These are phyloP conservation scores for Apis cerana DNA, from an alignment of 1,140 invertebrate genomes.

Conservation along the genomic window DNA sequence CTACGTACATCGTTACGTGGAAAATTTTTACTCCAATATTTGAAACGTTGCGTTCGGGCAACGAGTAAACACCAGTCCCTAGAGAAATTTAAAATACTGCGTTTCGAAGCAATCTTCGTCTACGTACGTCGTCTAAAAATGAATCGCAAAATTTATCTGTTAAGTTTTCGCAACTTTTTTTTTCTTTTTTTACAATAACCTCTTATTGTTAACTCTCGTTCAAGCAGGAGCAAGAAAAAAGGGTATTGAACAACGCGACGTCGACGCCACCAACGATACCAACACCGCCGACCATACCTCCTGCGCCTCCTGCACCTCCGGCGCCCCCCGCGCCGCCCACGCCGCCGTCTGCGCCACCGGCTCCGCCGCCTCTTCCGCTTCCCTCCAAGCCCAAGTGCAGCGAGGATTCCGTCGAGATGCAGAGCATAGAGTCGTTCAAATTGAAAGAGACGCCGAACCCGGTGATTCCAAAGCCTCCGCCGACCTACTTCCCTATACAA, in stretches of 20 bases:
- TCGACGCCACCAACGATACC: slow-evolving; percentile 34
- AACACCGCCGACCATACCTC: slow-evolving; percentile 35
- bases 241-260: slow-evolving; percentile 32
- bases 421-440: slow-evolving; percentile 87
- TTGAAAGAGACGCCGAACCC: slow-evolving; percentile 83
- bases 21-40: too few species aligned
- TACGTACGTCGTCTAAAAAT: too few species aligned
- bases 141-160: too few species aligned
- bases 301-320: slow-evolving; percentile 46
- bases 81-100: too few species aligned
- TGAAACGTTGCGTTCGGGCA: too few species aligned
- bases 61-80: too few species aligned
- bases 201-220: neutral
- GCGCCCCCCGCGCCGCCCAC: slow-evolving; percentile 54
- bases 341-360: slow-evolving; percentile 58
- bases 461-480: slow-evolving; percentile 84
- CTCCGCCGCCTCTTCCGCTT: slow-evolving; percentile 67
- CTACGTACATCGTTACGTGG: too few species aligned
- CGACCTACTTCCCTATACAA: slow-evolving; percentile 83
- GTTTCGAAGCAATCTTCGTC: too few species aligned
- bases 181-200: neutral
- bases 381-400: slow-evolving; percentile 56
- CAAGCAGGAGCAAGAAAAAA: slow-evolving; percentile 71
- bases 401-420: slow-evolving; percentile 85
- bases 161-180: too few species aligned